Conservation (phyloP, 2,797 vertebrate species). For the Tachyglossus aculeatus region DNA sequence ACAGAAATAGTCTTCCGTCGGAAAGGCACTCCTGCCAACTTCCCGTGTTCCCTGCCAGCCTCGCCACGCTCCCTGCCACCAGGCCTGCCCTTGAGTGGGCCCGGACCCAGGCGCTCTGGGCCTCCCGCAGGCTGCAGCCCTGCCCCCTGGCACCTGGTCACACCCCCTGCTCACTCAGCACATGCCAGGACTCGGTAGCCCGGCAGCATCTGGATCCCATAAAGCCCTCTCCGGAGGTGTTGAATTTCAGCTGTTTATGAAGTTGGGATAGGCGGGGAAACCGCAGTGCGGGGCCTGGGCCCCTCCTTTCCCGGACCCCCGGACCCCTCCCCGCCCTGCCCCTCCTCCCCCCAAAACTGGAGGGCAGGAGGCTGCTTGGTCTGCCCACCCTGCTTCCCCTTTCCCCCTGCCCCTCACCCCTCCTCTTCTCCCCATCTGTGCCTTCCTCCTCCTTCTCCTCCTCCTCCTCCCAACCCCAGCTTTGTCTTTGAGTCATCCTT, state of each 20-base stretch:
- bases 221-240: background rate
- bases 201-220: background rate
- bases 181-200: background rate
- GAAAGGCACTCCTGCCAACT: too few species aligned
- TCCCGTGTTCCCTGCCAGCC: background rate
- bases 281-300: background rate
- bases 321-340: background rate
- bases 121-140: background rate
- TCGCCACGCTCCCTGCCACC: too few species aligned
- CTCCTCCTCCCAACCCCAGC: constrained; percentile 71
- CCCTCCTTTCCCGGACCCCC: background rate
- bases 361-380: too few species aligned
- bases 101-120: too few species aligned
- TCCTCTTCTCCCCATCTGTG: background rate
- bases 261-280: background rate
- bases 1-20: too few species aligned
- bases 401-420: background rate
- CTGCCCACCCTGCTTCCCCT: background rate
- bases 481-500: constrained; percentile 75
- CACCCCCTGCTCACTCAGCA: background rate
- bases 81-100: too few species aligned
- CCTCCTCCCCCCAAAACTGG: background rate
- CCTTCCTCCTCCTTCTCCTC: too few species aligned
- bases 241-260: background rate
- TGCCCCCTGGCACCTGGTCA: background rate